Evolutionary conservation across 2,797 vertebrate genomes (phyloP).

Genomic region (Sternarchorhynchus goeldii): DNA sequence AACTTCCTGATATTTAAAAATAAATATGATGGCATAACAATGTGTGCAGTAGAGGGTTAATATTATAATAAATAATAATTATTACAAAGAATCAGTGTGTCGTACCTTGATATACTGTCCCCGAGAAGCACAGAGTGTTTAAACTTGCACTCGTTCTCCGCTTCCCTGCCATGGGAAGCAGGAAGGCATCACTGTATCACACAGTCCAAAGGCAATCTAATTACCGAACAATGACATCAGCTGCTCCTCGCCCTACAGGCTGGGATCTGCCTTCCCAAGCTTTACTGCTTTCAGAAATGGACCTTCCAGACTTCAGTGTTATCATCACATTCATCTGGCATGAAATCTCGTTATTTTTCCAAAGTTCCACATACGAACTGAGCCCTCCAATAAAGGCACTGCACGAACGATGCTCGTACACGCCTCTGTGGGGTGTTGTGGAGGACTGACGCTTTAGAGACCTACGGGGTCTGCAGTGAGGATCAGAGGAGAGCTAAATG

Average conservation of each 20-base stretch:
- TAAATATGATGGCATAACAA: too few species aligned
- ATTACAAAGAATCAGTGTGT: too few species aligned
- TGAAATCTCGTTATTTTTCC: not conserved
- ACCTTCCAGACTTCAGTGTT: not conserved
- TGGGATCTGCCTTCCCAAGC: not conserved
- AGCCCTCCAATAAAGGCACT: not conserved
- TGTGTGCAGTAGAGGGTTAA: too few species aligned
- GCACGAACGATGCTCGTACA: not conserved
- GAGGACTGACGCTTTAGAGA: not conserved
- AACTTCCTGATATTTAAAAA: too few species aligned
- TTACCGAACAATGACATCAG: conserved; percentile 33
- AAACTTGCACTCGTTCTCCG: conserved; percentile 34
- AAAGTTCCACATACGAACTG: not conserved
- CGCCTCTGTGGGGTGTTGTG: too few species aligned
- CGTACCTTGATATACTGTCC: not conserved
- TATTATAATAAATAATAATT: too few species aligned
- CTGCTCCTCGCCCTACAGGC: conserved; percentile 3
- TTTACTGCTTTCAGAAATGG: not conserved
- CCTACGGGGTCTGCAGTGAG: not conserved
- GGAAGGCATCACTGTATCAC: conserved; percentile 22
- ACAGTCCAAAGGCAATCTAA: conserved; percentile 34
- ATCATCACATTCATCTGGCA: conserved; percentile 12
- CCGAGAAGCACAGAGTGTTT: conserved; percentile 30
- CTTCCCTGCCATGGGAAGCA: conserved; percentile 18
- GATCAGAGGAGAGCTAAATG: not conserved